Evolutionary conservation across 2,888 invertebrate genomes (phyloP).

Genomic region (Drosophila ezoana): DNA sequence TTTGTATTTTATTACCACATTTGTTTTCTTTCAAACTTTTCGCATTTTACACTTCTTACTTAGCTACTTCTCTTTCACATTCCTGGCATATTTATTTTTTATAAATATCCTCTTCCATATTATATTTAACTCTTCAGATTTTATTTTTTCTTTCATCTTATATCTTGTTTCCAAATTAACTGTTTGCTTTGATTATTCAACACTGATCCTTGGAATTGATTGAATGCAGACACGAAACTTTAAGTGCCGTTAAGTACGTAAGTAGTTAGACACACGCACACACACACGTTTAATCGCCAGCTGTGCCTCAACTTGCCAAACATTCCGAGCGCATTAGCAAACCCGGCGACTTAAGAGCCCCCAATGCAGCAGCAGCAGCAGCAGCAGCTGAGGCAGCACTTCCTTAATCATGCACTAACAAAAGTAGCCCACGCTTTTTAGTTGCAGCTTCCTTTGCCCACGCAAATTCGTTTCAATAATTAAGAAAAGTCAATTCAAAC

Average conservation of each 20-base stretch:
- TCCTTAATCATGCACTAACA: conserved; percentile 38
- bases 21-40: too few species aligned
- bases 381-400: conserved; percentile 23
- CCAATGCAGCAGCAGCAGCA: conserved; percentile 24
- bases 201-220: too few species aligned
- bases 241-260: not conserved
- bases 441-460: conserved; percentile 42
- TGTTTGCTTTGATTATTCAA: too few species aligned
- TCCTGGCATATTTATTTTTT: too few species aligned
- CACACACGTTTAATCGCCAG: conserved; percentile 18
- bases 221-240: not conserved
- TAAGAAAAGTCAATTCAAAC: conserved; percentile 52
- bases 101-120: too few species aligned
- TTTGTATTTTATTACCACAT: too few species aligned
- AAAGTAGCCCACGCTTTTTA: conserved; percentile 28
- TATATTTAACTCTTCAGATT: too few species aligned
- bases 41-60: too few species aligned
- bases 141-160: too few species aligned
- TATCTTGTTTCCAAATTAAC: too few species aligned
- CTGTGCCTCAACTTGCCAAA: conserved; percentile 9
- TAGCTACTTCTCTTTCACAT: too few species aligned
- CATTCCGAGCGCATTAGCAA: conserved; percentile 20
- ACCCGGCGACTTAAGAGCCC: not conserved
- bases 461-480: conserved; percentile 50
- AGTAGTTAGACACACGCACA: not conserved